These are phyloP conservation scores for Entosphenus tridentatus DNA, from an alignment of 2,113 vertebrate species.

Conservation along the genomic window DNA sequence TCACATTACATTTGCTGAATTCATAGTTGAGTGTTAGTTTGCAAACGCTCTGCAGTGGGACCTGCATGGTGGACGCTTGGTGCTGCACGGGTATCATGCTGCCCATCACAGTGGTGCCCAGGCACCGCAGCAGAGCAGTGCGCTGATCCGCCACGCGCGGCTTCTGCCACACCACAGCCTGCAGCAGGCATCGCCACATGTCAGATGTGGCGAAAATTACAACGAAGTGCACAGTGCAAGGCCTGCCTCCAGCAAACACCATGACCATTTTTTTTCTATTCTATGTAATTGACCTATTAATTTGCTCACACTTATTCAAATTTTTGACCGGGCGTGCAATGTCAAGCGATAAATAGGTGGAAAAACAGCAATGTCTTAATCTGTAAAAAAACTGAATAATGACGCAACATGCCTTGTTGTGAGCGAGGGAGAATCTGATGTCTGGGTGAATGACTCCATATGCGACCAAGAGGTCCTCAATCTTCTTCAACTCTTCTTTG, in stretches of 20 bases:
- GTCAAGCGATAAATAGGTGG: too few species aligned
- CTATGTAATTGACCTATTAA: too few species aligned
- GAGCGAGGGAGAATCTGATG: constrained; percentile 47
- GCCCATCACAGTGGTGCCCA: constrained; percentile 41
- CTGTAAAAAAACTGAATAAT: neutral
- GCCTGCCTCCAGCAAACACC: too few species aligned
- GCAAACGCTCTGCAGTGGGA: neutral
- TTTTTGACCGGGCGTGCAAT: too few species aligned
- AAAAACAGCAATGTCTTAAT: too few species aligned
- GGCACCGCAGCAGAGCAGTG: constrained; percentile 54
- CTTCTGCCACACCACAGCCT: constrained; percentile 85
- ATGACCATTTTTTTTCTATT: too few species aligned
- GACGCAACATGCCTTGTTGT: constrained; percentile 53
- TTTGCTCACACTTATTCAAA: too few species aligned
- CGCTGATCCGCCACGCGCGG: constrained; percentile 49
- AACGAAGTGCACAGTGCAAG: too few species aligned
- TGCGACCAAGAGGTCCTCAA: constrained; percentile 52
- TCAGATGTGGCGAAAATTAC: too few species aligned
- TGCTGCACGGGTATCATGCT: constrained; percentile 51
- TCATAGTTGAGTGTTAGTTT: too few species aligned
- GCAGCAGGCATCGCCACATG: constrained; percentile 19
- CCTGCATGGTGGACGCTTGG: constrained; percentile 14
- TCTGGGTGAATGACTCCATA: constrained; percentile 70
- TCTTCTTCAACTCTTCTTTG: constrained; percentile 70
- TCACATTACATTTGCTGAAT: too few species aligned